Evolutionary conservation across 2,888 invertebrate species (phyloP).

Genomic region (Stegophylla sp.): DNA sequence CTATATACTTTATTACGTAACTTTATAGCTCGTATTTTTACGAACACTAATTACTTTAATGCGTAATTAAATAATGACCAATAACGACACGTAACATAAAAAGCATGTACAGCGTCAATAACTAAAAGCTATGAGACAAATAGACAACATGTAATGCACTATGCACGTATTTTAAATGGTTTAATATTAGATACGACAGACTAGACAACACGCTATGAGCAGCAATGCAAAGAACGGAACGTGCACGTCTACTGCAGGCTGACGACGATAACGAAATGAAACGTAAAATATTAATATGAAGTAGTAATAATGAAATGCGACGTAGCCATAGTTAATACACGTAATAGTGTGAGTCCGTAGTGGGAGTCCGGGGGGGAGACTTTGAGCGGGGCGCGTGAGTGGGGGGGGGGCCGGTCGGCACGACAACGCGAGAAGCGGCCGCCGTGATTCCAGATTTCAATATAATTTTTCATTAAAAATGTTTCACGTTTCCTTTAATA

Average conservation of each 20-base stretch:
- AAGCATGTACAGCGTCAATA: too few species aligned
- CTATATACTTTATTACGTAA: too few species aligned
- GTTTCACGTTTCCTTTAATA: background rate
- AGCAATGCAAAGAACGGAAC: too few species aligned
- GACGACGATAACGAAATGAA: background rate
- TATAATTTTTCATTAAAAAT: background rate
- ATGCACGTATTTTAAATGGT: too few species aligned
- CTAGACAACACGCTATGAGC: too few species aligned
- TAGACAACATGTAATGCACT: too few species aligned
- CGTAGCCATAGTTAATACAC: background rate
- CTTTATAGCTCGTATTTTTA: too few species aligned
- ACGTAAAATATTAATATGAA: background rate
- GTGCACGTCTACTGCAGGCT: background rate
- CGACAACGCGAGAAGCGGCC: slow-evolving; percentile 1
- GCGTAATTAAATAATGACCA: too few species aligned
- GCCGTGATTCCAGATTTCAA: background rate
- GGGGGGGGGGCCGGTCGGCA: background rate
- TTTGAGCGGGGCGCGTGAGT: background rate
- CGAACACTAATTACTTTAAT: too few species aligned
- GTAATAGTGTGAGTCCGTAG: background rate
- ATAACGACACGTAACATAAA: too few species aligned
- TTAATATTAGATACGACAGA: too few species aligned
- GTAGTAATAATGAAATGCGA: background rate
- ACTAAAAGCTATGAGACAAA: too few species aligned
- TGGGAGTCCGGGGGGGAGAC: background rate